Evolutionary conservation across 2,797 vertebrate species (phyloP).

Genomic region (Pelobates cultripes): DNA sequence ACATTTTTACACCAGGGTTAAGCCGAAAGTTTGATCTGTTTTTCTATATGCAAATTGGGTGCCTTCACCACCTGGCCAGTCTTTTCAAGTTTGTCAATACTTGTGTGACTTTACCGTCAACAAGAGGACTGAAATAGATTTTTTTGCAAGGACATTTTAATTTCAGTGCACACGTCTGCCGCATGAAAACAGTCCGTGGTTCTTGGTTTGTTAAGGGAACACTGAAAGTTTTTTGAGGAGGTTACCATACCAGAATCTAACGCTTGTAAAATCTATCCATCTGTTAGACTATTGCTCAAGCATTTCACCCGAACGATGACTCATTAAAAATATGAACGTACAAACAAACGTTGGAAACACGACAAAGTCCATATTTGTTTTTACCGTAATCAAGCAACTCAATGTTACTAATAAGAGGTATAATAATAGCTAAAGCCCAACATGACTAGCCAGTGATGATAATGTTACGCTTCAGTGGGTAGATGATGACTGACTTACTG

Average conservation of each 20-base stretch:
- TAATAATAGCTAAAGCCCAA: too few relatives aligned
- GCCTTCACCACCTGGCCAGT: slow-evolving; percentile 80
- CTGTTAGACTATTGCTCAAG: slow-evolving; percentile 46
- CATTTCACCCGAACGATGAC: slow-evolving; percentile 23
- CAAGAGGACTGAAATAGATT: slow-evolving; percentile 63
- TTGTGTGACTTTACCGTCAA: slow-evolving; percentile 68
- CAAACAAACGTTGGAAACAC: not conserved
- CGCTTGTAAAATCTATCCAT: slow-evolving; percentile 61
- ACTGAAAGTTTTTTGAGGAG: slow-evolving; percentile 58
- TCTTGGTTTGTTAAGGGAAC: slow-evolving; percentile 45
- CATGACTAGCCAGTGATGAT: too few relatives aligned
- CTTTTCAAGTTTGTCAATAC: slow-evolving; percentile 81
- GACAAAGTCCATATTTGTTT: too few relatives aligned
- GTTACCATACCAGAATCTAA: not conserved
- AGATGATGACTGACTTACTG: too few relatives aligned
- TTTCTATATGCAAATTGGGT: slow-evolving; percentile 86
- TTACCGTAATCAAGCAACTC: too few relatives aligned
- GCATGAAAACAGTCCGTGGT: slow-evolving; percentile 41
- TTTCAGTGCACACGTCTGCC: slow-evolving; percentile 61
- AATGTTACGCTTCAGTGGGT: too few relatives aligned
- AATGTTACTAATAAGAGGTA: too few relatives aligned
- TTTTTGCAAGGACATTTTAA: slow-evolving; percentile 63
- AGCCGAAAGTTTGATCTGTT: slow-evolving; percentile 74
- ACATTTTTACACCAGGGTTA: slow-evolving; percentile 64
- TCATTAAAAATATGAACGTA: slow-evolving; percentile 10